Conservation (phyloP, 1,140 invertebrate genomes). For the Drosophila albomicans region DNA sequence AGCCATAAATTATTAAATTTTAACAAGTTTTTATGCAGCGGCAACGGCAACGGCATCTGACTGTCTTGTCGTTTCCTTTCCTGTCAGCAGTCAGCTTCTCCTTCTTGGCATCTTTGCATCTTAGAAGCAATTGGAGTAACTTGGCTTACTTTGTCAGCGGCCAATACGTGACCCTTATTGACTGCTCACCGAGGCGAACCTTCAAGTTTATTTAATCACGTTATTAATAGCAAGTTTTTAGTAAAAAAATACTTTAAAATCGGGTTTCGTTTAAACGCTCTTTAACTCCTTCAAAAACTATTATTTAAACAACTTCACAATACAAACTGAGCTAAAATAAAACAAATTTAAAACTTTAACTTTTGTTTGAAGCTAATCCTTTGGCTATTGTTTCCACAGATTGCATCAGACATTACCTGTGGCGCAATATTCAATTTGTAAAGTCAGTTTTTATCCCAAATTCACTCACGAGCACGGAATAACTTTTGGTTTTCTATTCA, state of each 20-base stretch:
- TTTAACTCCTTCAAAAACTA: too few relatives aligned
- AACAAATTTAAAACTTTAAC: conserved; percentile 23
- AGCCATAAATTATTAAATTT: conserved; percentile 83
- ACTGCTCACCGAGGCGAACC: conserved; percentile 24
- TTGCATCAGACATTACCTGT: conserved; percentile 39
- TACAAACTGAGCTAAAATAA: conserved; percentile 3
- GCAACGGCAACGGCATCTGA: conserved; percentile 55
- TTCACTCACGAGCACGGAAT: conserved; percentile 1
- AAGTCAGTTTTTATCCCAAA: conserved; percentile 17
- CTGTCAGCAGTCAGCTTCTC: conserved; percentile 19
- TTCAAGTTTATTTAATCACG: conserved; percentile 66
- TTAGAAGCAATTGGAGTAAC: conserved; percentile 49
- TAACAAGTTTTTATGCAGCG: conserved; percentile 79
- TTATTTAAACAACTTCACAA: neutral
- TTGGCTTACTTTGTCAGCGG: conserved; percentile 70
- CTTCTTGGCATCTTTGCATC: conserved; percentile 40
- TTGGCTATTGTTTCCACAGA: conserved; percentile 13
- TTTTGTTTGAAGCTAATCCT: conserved; percentile 7
- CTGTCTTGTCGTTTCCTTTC: conserved; percentile 42
- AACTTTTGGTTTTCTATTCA: conserved; percentile 13
- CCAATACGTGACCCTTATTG: conserved; percentile 63
- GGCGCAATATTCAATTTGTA: conserved; percentile 37
- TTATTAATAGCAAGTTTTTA: conserved; percentile 59
- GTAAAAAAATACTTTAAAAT: too few relatives aligned
- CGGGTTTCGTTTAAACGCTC: conserved; percentile 2